Evolutionary conservation across 1,140 invertebrate genomes (phyloP).

Genomic region (Tyrophagus putrescentiae): DNA sequence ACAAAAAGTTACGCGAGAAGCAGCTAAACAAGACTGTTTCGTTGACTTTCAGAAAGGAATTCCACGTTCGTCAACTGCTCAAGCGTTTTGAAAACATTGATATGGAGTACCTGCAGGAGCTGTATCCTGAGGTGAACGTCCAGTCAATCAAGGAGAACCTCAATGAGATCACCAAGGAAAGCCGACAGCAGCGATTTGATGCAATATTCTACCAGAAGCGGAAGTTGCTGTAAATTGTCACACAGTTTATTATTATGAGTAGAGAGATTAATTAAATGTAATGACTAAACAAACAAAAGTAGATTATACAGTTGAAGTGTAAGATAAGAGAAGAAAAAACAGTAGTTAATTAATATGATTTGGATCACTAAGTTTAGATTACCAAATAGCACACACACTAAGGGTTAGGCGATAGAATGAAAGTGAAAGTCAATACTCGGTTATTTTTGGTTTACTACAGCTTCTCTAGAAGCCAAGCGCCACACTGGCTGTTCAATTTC

Average conservation of each 20-base stretch:
- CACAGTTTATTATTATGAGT: not conserved
- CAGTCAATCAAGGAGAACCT: conserved; percentile 15
- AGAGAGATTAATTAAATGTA: too few relatives aligned
- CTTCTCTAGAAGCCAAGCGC: conserved; percentile 24
- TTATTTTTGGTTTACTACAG: conserved; percentile 8
- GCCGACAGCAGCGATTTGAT: not conserved
- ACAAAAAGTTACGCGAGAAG: conserved; percentile 21
- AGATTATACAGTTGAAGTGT: too few relatives aligned
- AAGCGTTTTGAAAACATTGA: conserved; percentile 60
- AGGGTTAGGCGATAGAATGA: not conserved
- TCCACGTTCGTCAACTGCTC: conserved; percentile 47
- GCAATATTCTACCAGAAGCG: conserved; percentile 15
- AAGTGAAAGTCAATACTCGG: not conserved
- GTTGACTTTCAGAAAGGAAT: not conserved
- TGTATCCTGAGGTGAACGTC: conserved; percentile 50
- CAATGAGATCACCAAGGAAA: not conserved
- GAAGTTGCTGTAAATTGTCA: conserved; percentile 3
- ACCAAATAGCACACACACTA: not conserved
- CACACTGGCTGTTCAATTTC: conserved; percentile 20
- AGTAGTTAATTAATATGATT: not conserved
- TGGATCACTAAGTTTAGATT: too few relatives aligned
- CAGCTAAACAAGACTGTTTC: not conserved
- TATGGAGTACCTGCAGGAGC: conserved; percentile 47
- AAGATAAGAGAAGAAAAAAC: too few relatives aligned
- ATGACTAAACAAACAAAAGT: too few relatives aligned